Percentiles rank a stretch among this genome's conserved stretches.
Conservation (phyloP, 2,113 vertebrate species). For the Tinamus guttatus region DNA sequence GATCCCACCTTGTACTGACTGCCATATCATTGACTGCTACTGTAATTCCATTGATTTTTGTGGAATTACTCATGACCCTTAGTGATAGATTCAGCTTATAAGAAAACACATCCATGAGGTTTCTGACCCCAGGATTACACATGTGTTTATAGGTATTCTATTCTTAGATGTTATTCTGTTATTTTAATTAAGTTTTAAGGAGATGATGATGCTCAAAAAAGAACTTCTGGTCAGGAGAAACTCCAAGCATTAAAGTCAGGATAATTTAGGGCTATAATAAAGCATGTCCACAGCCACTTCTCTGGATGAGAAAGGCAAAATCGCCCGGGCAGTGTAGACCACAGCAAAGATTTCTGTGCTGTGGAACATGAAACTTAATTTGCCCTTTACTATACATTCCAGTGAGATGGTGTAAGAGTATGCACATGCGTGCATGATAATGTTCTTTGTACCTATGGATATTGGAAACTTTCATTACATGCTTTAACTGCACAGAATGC, state of each 20-base stretch:
- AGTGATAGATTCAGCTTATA: not conserved
- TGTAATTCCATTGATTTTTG: not conserved
- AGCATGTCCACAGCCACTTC: not conserved
- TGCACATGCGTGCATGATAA: not conserved
- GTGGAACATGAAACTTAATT: not conserved
- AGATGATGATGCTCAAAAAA: not conserved
- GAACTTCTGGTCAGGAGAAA: not conserved
- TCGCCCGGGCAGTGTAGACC: not conserved
- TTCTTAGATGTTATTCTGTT: not conserved
- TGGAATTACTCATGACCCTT: not conserved
- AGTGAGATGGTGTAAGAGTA: not conserved
- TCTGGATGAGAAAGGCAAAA: not conserved
- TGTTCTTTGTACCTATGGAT: not conserved
- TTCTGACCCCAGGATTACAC: not conserved
- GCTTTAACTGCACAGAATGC: not conserved
- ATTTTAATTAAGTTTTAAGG: not conserved
- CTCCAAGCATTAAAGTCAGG: not conserved
- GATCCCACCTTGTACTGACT: not conserved
- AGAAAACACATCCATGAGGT: not conserved
- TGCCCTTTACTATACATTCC: not conserved
- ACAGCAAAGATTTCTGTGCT: not conserved
- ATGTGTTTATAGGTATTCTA: not conserved
- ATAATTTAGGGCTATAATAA: not conserved
- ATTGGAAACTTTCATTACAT: not conserved
- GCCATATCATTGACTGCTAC: not conserved